Evolutionary conservation across 2,797 vertebrate species (phyloP).

Genomic region (Cirrhinus mrigala): DNA sequence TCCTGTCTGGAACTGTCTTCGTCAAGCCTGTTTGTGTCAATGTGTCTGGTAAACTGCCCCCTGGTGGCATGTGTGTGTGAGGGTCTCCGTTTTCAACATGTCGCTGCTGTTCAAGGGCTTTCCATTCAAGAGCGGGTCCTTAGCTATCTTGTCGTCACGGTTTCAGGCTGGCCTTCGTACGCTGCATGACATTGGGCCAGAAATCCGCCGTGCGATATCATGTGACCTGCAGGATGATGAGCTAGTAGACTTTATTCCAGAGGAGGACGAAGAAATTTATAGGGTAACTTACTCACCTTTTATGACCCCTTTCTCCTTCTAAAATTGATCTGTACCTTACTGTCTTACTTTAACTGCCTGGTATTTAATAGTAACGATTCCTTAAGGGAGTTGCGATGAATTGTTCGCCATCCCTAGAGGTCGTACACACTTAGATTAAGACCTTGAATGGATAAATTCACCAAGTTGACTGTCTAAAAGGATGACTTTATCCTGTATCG

Average conservation of each 20-base stretch:
- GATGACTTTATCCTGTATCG: background rate
- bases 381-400: slow-evolving; percentile 16
- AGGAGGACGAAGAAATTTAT: slow-evolving; percentile 98
- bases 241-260: slow-evolving; percentile 94
- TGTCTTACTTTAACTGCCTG: slow-evolving; percentile 31
- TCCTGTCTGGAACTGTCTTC: slow-evolving; percentile 68
- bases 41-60: slow-evolving; percentile 46
- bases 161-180: slow-evolving; percentile 99
- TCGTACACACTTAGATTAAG: slow-evolving; percentile 25
- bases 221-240: slow-evolving; percentile 99
- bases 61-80: slow-evolving; percentile 51
- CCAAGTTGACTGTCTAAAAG: slow-evolving; percentile 1
- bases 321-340: slow-evolving; percentile 44
- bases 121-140: slow-evolving; percentile 44
- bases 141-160: slow-evolving; percentile 79
- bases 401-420: slow-evolving; percentile 10
- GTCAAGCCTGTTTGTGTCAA: slow-evolving; percentile 66
- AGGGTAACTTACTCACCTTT: slow-evolving; percentile 88
- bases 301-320: slow-evolving; percentile 55
- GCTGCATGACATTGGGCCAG: slow-evolving; percentile 99
- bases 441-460: slow-evolving; percentile 15
- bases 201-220: slow-evolving; percentile 99
- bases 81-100: slow-evolving; percentile 42
- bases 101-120: slow-evolving; percentile 20
- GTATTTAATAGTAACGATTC: slow-evolving; percentile 24